Evolutionary conservation across 2,888 invertebrate genomes (phyloP).

Genomic region (Sturmia bella): DNA sequence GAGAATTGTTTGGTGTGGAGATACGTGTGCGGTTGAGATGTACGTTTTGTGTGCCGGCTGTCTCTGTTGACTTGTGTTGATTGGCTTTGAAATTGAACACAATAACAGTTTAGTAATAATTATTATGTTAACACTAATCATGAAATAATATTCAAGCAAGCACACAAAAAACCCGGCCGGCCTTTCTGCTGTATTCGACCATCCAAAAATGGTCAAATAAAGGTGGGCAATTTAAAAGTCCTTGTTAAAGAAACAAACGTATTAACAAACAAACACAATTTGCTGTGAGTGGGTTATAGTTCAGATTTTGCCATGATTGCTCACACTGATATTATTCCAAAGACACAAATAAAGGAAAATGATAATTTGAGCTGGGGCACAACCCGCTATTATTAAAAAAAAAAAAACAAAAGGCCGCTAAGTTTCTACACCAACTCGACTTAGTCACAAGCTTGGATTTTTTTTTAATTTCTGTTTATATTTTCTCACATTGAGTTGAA

Average conservation of each 20-base stretch:
- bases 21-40: conserved; percentile 26
- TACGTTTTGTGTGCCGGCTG: background rate
- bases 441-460: no score
- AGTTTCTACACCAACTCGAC: no score
- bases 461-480: no score
- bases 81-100: conserved; percentile 40
- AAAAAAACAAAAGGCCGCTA: no score
- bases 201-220: conserved; percentile 5
- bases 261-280: no score
- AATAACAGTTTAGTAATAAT: conserved; percentile 54
- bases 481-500: no score
- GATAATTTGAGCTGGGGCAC: no score
- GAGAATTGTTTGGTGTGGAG: conserved; percentile 8
- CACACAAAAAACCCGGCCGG: background rate
- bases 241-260: background rate
- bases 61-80: background rate
- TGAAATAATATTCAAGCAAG: conserved; percentile 39
- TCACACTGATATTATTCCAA: no score
- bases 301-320: no score
- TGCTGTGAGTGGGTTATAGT: no score
- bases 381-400: no score
- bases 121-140: conserved; percentile 56
- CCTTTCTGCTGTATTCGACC: background rate
- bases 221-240: background rate
- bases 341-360: no score